Percentiles rank a stretch among this genome's conserved stretches.
Evolutionary conservation across 1,140 invertebrate genomes (phyloP).

Genomic region (Antheraea pernyi): DNA sequence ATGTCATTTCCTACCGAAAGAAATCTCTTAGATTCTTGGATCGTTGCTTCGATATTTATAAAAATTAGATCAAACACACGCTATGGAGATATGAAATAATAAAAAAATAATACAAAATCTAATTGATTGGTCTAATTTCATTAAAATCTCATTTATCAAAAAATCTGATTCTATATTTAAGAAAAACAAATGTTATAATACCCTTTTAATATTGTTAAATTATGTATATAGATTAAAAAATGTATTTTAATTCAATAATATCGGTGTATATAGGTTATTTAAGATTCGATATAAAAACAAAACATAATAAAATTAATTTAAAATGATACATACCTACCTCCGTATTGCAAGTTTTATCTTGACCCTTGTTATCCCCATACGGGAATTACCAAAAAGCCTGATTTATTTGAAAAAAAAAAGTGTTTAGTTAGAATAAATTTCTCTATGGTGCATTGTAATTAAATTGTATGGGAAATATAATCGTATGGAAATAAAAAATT

Average conservation of each 20-base stretch:
- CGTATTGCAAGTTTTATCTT: conserved; percentile 43
- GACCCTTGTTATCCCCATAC: conserved; percentile 39
- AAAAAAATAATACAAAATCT: not conserved
- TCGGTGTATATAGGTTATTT: not conserved
- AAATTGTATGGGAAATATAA: conserved; percentile 15
- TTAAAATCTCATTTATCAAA: not conserved
- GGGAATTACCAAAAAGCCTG: conserved; percentile 72
- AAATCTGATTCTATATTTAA: conserved; percentile 2
- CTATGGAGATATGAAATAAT: not conserved
- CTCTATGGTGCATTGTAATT: conserved; percentile 58
- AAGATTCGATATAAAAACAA: conserved; percentile 6
- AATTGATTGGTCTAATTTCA: not conserved
- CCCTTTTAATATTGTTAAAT: conserved; percentile 3
- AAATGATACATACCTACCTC: conserved; percentile 58
- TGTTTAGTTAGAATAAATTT: conserved; percentile 46
- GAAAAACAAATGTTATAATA: not conserved
- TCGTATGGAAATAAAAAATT: not conserved
- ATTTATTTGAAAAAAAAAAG: conserved; percentile 49
- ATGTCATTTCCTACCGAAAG: not conserved
- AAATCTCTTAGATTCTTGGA: not conserved
- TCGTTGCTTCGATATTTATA: not conserved
- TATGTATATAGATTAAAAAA: conserved; percentile 7
- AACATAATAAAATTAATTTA: not conserved
- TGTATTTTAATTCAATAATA: conserved; percentile 2
- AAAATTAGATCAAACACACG: not conserved